phyloP scores from a whole-genome alignment of 2,888 invertebrate genomes.

The Orthosia gothica region DNA sequence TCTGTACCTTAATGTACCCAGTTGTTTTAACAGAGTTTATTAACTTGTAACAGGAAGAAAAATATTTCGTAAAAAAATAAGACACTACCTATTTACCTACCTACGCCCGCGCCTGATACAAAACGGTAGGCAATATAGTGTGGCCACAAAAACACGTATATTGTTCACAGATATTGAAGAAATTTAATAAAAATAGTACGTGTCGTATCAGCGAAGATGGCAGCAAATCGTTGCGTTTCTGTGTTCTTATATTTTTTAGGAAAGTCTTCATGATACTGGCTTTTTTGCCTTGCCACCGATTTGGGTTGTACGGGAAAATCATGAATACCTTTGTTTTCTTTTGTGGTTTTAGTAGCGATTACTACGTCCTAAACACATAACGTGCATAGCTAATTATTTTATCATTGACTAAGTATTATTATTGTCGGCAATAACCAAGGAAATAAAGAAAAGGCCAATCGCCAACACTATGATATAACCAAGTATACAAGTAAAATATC shows the following conservation, averaged over 20 bases:
- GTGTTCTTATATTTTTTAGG: background rate
- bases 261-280: background rate
- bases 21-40: background rate
- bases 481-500: too few relatives aligned
- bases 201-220: slow-evolving; percentile 40
- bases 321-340: background rate
- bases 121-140: slow-evolving; percentile 26
- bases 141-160: slow-evolving; percentile 25
- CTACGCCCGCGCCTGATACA: background rate
- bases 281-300: background rate
- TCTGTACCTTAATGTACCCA: too few relatives aligned
- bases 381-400: too few relatives aligned
- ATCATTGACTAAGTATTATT: too few relatives aligned
- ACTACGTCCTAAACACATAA: background rate
- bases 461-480: too few relatives aligned
- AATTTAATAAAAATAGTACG: slow-evolving; percentile 60
- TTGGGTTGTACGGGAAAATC: background rate
- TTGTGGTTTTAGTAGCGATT: background rate
- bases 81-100: background rate
- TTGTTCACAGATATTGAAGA: slow-evolving; percentile 38
- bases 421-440: too few relatives aligned
- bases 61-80: background rate
- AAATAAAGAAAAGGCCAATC: too few relatives aligned
- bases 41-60: background rate
- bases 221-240: slow-evolving; percentile 21